Base-by-base conservation (phyloP, 2,888 invertebrate genomes). In the Spodoptera picta region DNA sequence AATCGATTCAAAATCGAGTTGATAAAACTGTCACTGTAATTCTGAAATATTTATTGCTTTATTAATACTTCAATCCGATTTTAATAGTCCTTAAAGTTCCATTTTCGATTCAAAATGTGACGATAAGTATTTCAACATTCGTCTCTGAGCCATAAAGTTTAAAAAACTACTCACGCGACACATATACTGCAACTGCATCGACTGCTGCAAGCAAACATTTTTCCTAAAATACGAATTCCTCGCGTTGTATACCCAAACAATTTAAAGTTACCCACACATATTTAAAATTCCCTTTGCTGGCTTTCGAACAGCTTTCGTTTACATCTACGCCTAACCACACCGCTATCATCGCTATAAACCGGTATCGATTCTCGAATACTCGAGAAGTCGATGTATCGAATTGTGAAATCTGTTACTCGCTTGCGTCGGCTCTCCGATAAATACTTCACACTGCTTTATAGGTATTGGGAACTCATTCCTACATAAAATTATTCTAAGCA, bases 381-480 rank as follows among this genome's bases (percentile, higher is more conserved):
- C 70, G 63, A 62, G 65, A 61, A 68, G 62, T 64, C 61, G 75
- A 83, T 80, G 85, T 83, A 87, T 84, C 83, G 85, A 84, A 72
- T 82, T 83, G 83, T 82, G 80, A 87, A 86, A 86, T 85, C 85
- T 83, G 80, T 78, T 67, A 61, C 77, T 69, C 68, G 73, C 74
- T 73, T 71, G 76, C 67, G 60, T 64, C 54, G 69, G 68, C 63
- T 73, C 67, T 52, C 50, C 74, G 70, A 82, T 84, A 84, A 84
- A 83, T 83, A 83, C 80, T 67, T 71, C 72, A 52, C 62, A 64
- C 60, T 58, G 68, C 77, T 80, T 81, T 80, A 80, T 80, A 77
- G 77, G 75, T 79, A 77, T 73, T 65, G 77, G 64, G 73, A 80
- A 81, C 75, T 75, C 79, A 77, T 77, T 81, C 68, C 69, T 73